Evolutionary conservation across 2,797 vertebrate species (phyloP), one percentile per base, ranked within the genome.

Genomic region (Poecilia picta): DNA sequence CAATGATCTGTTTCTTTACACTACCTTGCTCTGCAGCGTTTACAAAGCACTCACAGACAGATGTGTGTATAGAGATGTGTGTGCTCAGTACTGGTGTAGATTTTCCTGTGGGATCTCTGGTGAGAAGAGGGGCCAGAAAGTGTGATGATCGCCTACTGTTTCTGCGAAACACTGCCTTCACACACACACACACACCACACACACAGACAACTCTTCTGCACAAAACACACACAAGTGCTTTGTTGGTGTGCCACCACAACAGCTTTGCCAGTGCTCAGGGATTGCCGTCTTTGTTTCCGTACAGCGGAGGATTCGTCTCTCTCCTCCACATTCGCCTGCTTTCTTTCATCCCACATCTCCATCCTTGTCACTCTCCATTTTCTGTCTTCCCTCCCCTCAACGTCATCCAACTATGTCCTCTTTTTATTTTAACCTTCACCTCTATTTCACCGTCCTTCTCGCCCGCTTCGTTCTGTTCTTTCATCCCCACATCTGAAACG

Each of bases 401-500:
- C 70, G 8, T 87, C 87, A 89, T 73, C 78, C 70, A 47, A 75
- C 79, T 46, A 83, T 74, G 75, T 81, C 80, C 20, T 10, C 80
- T 64, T 78, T 78, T 76, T 78, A 79, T 82, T 53, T 49, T 77
- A 18, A 43, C 86, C 68, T 81, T 92, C 81, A 89, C 89, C 91
- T 88, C 86, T 76, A 80, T 87, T 86, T 87, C 80, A 83, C 77
- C 72, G 62, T 77, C 72, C 80, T 74, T 68, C 72, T 39, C 76
- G 45, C 75, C 75, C 57, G 53, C 74, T 45, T 64, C 45, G 31
- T 76, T 82, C 84, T 64, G 33, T 78, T 83, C 80, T 83, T 89
- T 91, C 89, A 88, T 91, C 84, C 90, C 83, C 78, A 89, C 87
- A 85, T 89, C 87, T 89, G 86, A 92, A 92, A 85, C 46, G 53